Conservation (phyloP, 2,888 invertebrate species). For the Hirudinaria manillensis region DNA sequence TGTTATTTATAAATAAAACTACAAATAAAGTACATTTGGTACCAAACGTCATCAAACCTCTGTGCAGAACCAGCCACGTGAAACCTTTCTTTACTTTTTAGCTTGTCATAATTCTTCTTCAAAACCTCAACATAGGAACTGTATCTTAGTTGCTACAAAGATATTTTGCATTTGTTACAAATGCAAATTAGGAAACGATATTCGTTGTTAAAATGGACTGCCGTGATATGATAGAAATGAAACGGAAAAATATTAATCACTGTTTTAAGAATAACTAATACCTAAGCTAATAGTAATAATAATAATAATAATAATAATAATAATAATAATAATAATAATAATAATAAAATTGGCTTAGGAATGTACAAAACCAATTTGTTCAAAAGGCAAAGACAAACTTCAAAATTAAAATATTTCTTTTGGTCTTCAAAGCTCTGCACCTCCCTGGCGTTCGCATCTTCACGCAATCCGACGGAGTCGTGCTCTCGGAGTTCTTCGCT, state of each 20-base stretch:
- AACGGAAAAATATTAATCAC: not conserved
- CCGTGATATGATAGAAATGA: too few relatives aligned
- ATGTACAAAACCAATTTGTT: too few relatives aligned
- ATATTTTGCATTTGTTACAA: too few relatives aligned
- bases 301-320: not conserved
- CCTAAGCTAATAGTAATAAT: too few relatives aligned
- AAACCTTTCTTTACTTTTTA: constrained; percentile 1
- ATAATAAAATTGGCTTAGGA: too few relatives aligned
- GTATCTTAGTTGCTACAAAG: constrained; percentile 19
- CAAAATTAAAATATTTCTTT: constrained; percentile 80
- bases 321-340: too few relatives aligned
- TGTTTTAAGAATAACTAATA: too few relatives aligned
- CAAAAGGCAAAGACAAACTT: constrained; percentile 60
- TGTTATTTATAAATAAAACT: too few relatives aligned
- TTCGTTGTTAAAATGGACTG: too few relatives aligned
- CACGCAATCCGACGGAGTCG: constrained; percentile 67
- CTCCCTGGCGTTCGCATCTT: constrained; percentile 67
- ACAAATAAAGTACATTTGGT: too few relatives aligned
- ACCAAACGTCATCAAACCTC: too few relatives aligned
- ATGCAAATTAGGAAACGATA: too few relatives aligned
- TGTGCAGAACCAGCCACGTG: not conserved
- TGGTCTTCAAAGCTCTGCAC: constrained; percentile 84
- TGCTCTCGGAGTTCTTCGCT: constrained; percentile 76
- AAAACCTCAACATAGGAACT: constrained; percentile 12
- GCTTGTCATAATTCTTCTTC: constrained; percentile 20